Percentiles rank a stretch among this genome's conserved stretches.
Evolutionary conservation across 2,797 vertebrate genomes (phyloP).

Genomic region (Aphelocoma californica): DNA sequence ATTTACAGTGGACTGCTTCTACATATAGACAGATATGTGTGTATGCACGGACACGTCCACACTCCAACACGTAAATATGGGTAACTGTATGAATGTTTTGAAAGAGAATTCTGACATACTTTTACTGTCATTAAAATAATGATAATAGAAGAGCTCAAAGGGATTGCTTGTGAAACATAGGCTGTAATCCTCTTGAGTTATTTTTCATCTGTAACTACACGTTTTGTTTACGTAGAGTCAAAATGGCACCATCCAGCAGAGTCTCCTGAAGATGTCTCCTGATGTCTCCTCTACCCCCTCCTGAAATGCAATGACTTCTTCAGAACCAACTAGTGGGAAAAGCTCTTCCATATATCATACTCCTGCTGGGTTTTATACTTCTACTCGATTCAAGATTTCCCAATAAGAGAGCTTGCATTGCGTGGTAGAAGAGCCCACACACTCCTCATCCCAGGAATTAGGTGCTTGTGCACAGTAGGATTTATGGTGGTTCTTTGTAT

Average conservation of each 20-base stretch:
- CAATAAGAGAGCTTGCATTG: constrained; percentile 15
- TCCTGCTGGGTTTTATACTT: constrained; percentile 4
- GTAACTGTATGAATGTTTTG: neutral
- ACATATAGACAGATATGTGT: neutral
- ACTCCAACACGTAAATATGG: neutral
- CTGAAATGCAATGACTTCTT: neutral
- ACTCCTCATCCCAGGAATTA: neutral
- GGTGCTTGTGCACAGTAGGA: neutral
- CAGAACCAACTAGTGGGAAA: neutral
- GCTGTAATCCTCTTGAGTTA: neutral
- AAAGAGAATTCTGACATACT: neutral
- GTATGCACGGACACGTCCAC: neutral
- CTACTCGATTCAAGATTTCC: constrained; percentile 52
- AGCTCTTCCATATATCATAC: neutral
- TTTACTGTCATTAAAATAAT: neutral
- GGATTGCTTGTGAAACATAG: neutral
- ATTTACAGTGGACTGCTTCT: constrained; percentile 6
- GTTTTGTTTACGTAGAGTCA: constrained; percentile 2
- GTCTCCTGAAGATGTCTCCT: neutral
- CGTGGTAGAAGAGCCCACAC: neutral
- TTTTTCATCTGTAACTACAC: neutral
- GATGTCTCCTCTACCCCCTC: neutral
- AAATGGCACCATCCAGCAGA: neutral
- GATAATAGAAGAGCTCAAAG: neutral
- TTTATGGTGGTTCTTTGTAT: constrained; percentile 61